These are phyloP conservation scores for Austrolebias charrua DNA, from an alignment of 2,797 vertebrate genomes.

Conservation along the genomic window DNA sequence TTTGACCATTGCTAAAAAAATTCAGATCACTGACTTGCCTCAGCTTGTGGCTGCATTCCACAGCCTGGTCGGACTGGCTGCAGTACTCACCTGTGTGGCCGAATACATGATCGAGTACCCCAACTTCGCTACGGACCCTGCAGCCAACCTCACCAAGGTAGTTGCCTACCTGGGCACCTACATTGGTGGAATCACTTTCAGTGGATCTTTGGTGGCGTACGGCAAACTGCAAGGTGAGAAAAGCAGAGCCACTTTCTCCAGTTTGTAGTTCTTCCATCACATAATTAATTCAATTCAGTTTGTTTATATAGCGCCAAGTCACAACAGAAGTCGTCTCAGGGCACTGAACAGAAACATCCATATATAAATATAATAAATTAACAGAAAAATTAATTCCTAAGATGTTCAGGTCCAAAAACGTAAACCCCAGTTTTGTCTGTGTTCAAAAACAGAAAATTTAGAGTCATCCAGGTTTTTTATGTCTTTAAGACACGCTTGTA, in stretches of 20 bases:
- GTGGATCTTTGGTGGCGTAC: slow-evolving; percentile 78
- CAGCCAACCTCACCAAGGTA: slow-evolving; percentile 81
- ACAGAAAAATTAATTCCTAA: too few relatives aligned
- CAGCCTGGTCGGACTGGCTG: slow-evolving; percentile 82
- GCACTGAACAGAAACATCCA: too few relatives aligned
- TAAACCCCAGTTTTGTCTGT: too few relatives aligned
- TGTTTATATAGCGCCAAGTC: too few relatives aligned
- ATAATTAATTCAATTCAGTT: too few relatives aligned
- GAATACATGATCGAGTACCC: slow-evolving; percentile 83
- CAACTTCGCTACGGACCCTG: slow-evolving; percentile 78
- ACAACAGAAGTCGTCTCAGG: too few relatives aligned
- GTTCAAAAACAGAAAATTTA: too few relatives aligned
- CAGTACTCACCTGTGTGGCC: slow-evolving; percentile 77
- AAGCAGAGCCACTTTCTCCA: not conserved
- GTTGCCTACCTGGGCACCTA: slow-evolving; percentile 79
- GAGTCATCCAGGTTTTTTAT: too few relatives aligned
- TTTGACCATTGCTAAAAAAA: slow-evolving; percentile 83
- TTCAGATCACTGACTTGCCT: slow-evolving; percentile 83
- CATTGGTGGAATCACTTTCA: slow-evolving; percentile 82
- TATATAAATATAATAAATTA: too few relatives aligned
- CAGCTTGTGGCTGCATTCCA: slow-evolving; percentile 87
- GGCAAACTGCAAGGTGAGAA: slow-evolving; percentile 80
- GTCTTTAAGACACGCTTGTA: too few relatives aligned
- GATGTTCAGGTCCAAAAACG: too few relatives aligned
- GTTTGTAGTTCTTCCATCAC: not conserved